phyloP scores from a whole-genome alignment of 2,797 vertebrate genomes.

The Takifugu rubripes region DNA sequence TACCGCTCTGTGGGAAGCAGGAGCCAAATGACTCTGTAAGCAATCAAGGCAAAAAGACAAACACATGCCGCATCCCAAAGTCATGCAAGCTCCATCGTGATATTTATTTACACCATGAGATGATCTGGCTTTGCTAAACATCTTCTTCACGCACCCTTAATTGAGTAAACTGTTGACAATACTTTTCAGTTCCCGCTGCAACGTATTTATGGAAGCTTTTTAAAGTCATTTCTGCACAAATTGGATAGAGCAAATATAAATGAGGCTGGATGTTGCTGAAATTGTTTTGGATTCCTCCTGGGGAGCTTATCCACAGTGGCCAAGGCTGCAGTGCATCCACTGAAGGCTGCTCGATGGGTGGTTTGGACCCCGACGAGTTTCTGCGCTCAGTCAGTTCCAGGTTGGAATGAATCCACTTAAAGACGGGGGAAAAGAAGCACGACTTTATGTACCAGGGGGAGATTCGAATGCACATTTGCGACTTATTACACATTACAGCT shows the following conservation, averaged over 20 bases:
- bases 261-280: slow-evolving; percentile 25
- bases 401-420: slow-evolving; percentile 31
- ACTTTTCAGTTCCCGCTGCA: slow-evolving; percentile 30
- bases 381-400: slow-evolving; percentile 11
- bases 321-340: slow-evolving; percentile 39
- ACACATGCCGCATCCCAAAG: slow-evolving; percentile 53
- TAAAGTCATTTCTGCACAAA: slow-evolving; percentile 39
- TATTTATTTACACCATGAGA: slow-evolving; percentile 51
- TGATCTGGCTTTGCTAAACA: slow-evolving; percentile 36
- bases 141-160: slow-evolving; percentile 41
- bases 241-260: slow-evolving; percentile 37
- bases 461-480: slow-evolving; percentile 40
- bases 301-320: slow-evolving; percentile 23
- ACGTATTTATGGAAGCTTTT: slow-evolving; percentile 31
- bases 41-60: slow-evolving; percentile 62
- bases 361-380: slow-evolving; percentile 42
- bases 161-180: slow-evolving; percentile 45
- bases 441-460: slow-evolving; percentile 23
- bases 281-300: slow-evolving; percentile 34
- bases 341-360: slow-evolving; percentile 51
- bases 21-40: slow-evolving; percentile 58
- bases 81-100: slow-evolving; percentile 46
- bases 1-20: slow-evolving; percentile 18
- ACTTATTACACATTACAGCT: slow-evolving; percentile 39
- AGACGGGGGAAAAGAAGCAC: slow-evolving; percentile 12